Percentiles rank a stretch among this genome's conserved stretches.
phyloP scores from a whole-genome alignment of 1,140 invertebrate species.

The Vanessa atalanta region DNA sequence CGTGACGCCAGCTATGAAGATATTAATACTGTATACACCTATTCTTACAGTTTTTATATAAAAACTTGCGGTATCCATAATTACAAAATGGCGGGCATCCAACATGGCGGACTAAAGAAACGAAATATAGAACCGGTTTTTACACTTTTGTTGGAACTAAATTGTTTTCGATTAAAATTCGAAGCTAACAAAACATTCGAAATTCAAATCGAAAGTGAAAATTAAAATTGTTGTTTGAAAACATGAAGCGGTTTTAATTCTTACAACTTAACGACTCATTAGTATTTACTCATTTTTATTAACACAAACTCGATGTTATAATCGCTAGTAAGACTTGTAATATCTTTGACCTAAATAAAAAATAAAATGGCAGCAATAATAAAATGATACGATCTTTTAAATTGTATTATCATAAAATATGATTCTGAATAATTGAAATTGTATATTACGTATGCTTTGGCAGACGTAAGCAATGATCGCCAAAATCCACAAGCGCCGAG shows the following conservation, averaged over 20 bases:
- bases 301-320: too few relatives aligned
- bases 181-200: background rate
- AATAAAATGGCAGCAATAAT: background rate
- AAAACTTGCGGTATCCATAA: constrained; percentile 42
- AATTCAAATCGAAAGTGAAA: background rate
- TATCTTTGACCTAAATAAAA: background rate
- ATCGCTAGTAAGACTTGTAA: too few relatives aligned
- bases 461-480: constrained; percentile 37
- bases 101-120: constrained; percentile 12
- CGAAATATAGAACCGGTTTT: background rate
- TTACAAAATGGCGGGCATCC: constrained; percentile 29
- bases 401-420: background rate
- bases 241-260: too few relatives aligned
- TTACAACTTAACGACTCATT: too few relatives aligned
- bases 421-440: constrained; percentile 23
- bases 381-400: background rate
- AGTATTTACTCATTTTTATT: too few relatives aligned
- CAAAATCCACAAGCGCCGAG: constrained; percentile 36
- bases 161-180: background rate
- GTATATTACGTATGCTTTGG: constrained; percentile 26
- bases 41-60: constrained; percentile 39
- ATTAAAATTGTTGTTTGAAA: background rate
- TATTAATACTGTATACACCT: constrained; percentile 54
- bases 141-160: background rate
- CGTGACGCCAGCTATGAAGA: constrained; percentile 50